Percentiles rank a stretch among this genome's conserved stretches.
phyloP scores from a whole-genome alignment of 2,888 invertebrate genomes.

The Sipha maydis region DNA sequence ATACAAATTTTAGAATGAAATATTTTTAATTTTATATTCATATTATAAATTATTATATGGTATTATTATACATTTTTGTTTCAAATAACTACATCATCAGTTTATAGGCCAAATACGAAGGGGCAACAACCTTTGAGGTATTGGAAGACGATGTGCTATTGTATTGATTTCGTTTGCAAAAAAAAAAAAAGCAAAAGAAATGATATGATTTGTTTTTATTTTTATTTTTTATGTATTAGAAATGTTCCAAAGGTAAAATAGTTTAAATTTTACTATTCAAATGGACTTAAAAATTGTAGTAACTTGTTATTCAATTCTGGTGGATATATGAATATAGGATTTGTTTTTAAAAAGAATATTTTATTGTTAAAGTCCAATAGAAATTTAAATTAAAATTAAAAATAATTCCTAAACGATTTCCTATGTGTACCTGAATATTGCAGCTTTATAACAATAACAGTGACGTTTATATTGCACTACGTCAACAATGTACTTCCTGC shows the following conservation, averaged over 20 bases:
- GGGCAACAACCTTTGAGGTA: conserved; percentile 56
- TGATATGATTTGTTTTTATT: conserved; percentile 22
- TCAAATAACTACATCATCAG: conserved; percentile 25
- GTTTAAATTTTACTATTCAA: not conserved
- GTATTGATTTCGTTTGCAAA: conserved; percentile 58
- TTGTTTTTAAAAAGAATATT: not conserved
- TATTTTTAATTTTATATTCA: not conserved
- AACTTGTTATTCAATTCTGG: not conserved
- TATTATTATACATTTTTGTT: not conserved
- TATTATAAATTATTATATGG: no score
- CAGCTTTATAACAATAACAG: not conserved
- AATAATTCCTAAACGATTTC: not conserved
- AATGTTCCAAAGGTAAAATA: conserved; percentile 17
- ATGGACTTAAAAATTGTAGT: not conserved
- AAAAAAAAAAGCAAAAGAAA: conserved; percentile 30
- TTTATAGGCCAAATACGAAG: conserved; percentile 57
- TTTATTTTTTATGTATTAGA: conserved; percentile 37
- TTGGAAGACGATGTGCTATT: conserved; percentile 50
- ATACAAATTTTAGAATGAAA: not conserved
- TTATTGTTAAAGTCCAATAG: not conserved
- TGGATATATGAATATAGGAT: not conserved
- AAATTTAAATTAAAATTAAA: not conserved
- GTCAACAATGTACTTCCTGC: conserved; percentile 53
- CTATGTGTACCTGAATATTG: not conserved
- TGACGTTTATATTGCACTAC: conserved; percentile 39